Evolutionary conservation across 2,113 vertebrate species (phyloP).

Genomic region (Toxotes jaculatrix): DNA sequence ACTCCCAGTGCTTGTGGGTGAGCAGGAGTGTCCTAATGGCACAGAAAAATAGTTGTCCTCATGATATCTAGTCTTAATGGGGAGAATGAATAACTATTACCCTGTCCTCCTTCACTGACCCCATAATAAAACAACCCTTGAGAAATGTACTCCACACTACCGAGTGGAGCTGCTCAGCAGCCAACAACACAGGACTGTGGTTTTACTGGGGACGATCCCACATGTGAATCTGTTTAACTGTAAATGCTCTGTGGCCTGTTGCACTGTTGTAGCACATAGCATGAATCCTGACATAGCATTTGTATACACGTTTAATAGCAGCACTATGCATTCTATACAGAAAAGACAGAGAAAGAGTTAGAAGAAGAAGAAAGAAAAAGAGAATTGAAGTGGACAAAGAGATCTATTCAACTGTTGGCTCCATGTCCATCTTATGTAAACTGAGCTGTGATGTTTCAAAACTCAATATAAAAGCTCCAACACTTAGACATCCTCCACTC

Average conservation of each 20-base stretch:
- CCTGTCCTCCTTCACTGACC: background rate
- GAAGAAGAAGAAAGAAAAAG: background rate
- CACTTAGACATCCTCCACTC: constrained; percentile 9
- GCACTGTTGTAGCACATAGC: background rate
- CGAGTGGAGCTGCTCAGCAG: background rate
- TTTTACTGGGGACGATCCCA: background rate
- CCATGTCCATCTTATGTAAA: constrained; percentile 37
- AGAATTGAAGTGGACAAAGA: background rate
- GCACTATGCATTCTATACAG: background rate
- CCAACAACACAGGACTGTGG: background rate
- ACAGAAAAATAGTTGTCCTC: background rate
- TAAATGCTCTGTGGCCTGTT: constrained; percentile 11
- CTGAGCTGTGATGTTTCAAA: constrained; percentile 56
- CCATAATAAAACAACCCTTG: background rate
- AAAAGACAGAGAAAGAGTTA: background rate
- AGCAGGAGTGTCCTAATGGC: background rate
- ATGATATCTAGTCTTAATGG: background rate
- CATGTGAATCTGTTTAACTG: constrained; percentile 18
- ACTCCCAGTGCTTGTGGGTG: background rate
- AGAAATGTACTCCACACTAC: background rate
- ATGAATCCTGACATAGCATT: background rate
- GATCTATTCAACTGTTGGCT: constrained; percentile 39
- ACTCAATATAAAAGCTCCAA: constrained; percentile 40
- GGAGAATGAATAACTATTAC: background rate
- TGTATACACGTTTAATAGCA: constrained; percentile 12